Base-by-base conservation (phyloP, 2,888 invertebrate species). In the Limnephilus auricula region DNA sequence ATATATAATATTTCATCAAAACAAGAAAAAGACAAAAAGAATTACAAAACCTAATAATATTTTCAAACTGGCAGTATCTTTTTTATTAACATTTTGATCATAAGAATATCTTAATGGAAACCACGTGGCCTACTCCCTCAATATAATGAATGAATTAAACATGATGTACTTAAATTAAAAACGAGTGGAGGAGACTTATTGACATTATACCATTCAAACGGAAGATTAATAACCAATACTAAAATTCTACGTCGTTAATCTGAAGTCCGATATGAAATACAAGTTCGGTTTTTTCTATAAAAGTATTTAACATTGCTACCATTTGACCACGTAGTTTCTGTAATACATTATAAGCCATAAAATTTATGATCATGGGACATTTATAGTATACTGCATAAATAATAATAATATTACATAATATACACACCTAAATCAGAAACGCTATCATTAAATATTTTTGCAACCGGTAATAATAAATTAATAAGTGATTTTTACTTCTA, bases 311-410 rank as follows among this genome's bases (percentile, higher is more conserved):
- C 65, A 65, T 65, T 65, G 65, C 65, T n/a, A 65, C n/a, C 65
- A 65, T n/a, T n/a, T 65, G 65, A 65, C 65, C 65, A 65, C 65
- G 31, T 34, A 82, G 82, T 18, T 82, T 34, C 32, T 32, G 34
- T 34, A 80, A 82, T 82, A 82, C 15, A 82, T 82, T 82, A 34
- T 25, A 82, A 9, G 82, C 25, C 32, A 82, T 82, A 34, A 82
- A 34, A 34, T 82, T 82, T 82, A 82, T 34, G 32, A 82, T 82
- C 25, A 25, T 34, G 18, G 31, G 34, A 34, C 82, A 32, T 82
- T 82, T 34, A 82, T 10, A 25, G 65, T 65, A 25, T 5, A 25
- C 82, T 25, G 82, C 65, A 82, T 32, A 82, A 82, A 32, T 80
- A 80, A 31, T 80, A 15, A 31, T 31, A 15, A 31, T 80, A 80